Evolutionary conservation across 1,140 invertebrate genomes (phyloP).

Genomic region (Periplaneta americana): DNA sequence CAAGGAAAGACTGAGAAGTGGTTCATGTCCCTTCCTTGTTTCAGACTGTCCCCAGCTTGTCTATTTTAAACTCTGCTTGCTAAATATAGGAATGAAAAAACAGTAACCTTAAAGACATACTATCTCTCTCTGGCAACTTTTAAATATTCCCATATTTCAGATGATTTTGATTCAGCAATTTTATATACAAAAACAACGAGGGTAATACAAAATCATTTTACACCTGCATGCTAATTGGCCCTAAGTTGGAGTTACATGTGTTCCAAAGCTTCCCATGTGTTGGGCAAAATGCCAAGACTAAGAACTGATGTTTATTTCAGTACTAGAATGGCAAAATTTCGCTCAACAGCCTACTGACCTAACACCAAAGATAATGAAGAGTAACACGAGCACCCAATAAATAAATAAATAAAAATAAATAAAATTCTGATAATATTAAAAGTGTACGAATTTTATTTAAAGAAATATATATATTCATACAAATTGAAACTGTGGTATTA

Average conservation of each 20-base stretch:
- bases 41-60: not conserved
- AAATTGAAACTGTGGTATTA: too few relatives aligned
- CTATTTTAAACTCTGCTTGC: conserved; percentile 8
- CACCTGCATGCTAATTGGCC: not conserved
- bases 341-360: too few relatives aligned
- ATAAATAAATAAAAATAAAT: too few relatives aligned
- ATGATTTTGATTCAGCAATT: too few relatives aligned
- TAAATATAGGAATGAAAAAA: conserved; percentile 6
- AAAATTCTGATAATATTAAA: too few relatives aligned
- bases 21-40: not conserved
- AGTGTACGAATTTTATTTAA: too few relatives aligned
- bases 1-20: not conserved
- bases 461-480: too few relatives aligned
- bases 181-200: not conserved
- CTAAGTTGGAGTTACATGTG: not conserved
- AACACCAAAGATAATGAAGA: too few relatives aligned
- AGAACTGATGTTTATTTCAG: not conserved
- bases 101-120: not conserved
- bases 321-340: not conserved
- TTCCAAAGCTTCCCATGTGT: not conserved
- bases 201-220: too few relatives aligned
- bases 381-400: too few relatives aligned
- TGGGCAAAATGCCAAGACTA: not conserved
- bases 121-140: not conserved
- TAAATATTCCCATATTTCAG: not conserved